Conservation (phyloP, 2,888 invertebrate genomes). For the Synergus japonicus region DNA sequence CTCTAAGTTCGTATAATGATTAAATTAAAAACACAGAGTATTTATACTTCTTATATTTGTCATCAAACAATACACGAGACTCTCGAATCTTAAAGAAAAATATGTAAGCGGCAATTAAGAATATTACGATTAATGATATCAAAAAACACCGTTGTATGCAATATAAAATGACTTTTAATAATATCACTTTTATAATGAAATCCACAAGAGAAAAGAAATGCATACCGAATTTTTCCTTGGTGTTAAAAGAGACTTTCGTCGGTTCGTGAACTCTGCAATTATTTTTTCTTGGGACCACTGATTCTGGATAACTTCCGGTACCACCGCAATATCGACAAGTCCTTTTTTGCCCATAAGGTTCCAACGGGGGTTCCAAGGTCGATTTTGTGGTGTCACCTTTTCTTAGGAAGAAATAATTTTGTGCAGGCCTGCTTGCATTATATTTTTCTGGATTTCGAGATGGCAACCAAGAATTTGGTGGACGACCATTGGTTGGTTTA, state of each 20-base stretch:
- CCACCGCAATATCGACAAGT: slow-evolving; percentile 31
- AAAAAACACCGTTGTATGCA: neutral
- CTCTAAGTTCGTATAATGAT: neutral
- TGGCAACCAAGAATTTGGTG: neutral
- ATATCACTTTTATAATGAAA: neutral
- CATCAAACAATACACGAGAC: neutral
- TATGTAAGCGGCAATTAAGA: neutral
- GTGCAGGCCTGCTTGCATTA: slow-evolving; percentile 34
- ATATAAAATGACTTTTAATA: neutral
- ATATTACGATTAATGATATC: neutral
- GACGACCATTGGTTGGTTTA: slow-evolving; percentile 14
- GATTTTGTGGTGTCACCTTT: slow-evolving; percentile 19
- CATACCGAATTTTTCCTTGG: slow-evolving; percentile 30
- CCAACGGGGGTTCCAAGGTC: slow-evolving; percentile 41
- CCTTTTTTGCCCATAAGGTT: slow-evolving; percentile 7
- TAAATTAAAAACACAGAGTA: neutral
- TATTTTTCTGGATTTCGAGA: slow-evolving; percentile 26
- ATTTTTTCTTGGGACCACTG: slow-evolving; percentile 8
- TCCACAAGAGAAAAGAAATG: neutral
- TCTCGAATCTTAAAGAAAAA: neutral
- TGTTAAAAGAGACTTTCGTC: neutral
- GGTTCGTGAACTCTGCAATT: slow-evolving; percentile 26
- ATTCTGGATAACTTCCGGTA: slow-evolving; percentile 3
- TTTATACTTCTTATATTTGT: neutral
- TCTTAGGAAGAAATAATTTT: slow-evolving; percentile 40